A percentile compares a stretch with the other conserved stretches of the same genome.
These are phyloP conservation scores for Cristatella mucedo DNA, from an alignment of 2,888 invertebrate species.

Conservation along the genomic window DNA sequence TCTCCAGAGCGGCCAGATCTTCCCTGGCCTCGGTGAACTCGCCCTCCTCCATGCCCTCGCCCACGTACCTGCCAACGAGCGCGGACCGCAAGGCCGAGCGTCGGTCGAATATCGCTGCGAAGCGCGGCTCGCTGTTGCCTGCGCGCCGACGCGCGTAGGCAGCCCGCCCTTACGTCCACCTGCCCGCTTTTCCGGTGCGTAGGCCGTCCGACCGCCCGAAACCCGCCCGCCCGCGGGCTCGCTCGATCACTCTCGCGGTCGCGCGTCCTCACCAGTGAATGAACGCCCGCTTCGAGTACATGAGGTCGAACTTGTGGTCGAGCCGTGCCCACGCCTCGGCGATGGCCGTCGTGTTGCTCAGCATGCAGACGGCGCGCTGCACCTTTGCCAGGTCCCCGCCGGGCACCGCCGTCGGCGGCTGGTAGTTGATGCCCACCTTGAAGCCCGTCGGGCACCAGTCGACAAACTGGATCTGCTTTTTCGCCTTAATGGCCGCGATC, in stretches of 20 bases:
- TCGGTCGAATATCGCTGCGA: too few species aligned
- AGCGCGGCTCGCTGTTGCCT: too few species aligned
- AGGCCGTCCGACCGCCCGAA: too few species aligned
- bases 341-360: constrained; percentile 61
- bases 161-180: too few species aligned
- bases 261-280: too few species aligned
- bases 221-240: too few species aligned
- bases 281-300: constrained; percentile 15
- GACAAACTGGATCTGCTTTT: constrained; percentile 17
- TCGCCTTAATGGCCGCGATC: too few species aligned
- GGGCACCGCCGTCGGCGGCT: constrained; percentile 9
- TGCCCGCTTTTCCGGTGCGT: too few species aligned
- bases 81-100: too few species aligned
- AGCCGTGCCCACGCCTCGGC: constrained; percentile 14
- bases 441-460: constrained; percentile 66
- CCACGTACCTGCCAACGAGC: too few species aligned
- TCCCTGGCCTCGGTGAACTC: constrained; percentile 16
- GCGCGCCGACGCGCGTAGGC: too few species aligned
- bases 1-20: constrained; percentile 14
- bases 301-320: constrained; percentile 15
- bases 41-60: constrained; percentile 17
- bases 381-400: constrained; percentile 43
- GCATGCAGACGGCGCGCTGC: constrained; percentile 59
- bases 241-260: too few species aligned
- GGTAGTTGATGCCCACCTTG: constrained; percentile 41